Evolutionary conservation across 64 coral and sea anemone genomes (phyloP).

Genomic region (Pachyseris speciosa): DNA sequence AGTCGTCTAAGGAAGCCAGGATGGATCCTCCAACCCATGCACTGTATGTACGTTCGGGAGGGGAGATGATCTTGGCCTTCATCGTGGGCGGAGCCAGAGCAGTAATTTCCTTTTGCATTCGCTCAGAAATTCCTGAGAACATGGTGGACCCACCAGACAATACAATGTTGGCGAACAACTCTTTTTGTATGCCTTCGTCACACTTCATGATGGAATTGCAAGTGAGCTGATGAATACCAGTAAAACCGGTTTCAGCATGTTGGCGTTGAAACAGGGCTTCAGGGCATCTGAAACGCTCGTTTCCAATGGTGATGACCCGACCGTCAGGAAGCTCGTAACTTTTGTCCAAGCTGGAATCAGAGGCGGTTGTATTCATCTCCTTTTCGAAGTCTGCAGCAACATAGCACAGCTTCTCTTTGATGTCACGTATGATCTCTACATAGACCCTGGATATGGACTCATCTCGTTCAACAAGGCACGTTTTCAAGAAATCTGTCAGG

Average conservation of each 20-base stretch:
- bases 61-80: background rate
- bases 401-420: too few species aligned
- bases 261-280: background rate
- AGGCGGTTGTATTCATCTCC: background rate
- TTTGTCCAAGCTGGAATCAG: conserved; percentile 1
- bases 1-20: background rate
- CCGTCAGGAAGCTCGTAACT: too few species aligned
- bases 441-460: background rate
- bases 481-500: background rate
- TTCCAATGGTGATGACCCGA: conserved; percentile 19
- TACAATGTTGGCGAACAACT: conserved; percentile 12
- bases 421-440: background rate
- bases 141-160: conserved; percentile 9
- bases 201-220: conserved; percentile 42
- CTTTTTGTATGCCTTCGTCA: background rate
- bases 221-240: conserved; percentile 9
- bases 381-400: conserved; percentile 3
- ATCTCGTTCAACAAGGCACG: background rate
- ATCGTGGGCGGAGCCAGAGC: too few species aligned
- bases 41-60: background rate
- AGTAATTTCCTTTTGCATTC: conserved; percentile 16
- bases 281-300: conserved; percentile 24
- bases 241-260: background rate
- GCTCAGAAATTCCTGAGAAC: background rate
- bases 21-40: background rate